Base-by-base conservation (phyloP, 1,140 invertebrate genomes). In the Vollenhovia emeryi region DNA sequence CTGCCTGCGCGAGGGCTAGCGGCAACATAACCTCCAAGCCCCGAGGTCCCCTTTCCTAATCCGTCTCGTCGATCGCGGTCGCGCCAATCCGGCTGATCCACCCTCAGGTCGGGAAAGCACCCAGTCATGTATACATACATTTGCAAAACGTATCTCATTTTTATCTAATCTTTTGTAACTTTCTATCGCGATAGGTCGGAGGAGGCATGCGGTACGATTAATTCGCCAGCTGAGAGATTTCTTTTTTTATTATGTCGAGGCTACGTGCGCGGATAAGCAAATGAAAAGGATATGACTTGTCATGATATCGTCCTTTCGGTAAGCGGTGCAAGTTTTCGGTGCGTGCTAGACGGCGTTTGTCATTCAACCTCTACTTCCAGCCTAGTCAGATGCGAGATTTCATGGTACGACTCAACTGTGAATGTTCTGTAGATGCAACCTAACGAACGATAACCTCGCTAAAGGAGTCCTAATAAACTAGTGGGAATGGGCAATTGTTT, bases 401-500 rank as follows among this genome's bases (percentile, higher is more conserved):
- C 62, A 66, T 79, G 21, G 27, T 76, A 79, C 82, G 50, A 52
- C 74, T 85, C 64, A 82, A 71, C 62, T 64, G n/a, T n/a, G n/a
- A 59, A n/a, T 75, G 69, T 68, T 85, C 69, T 80, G 64, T 87
- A 60, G 85, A 91, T 91, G 82, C 85, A 27, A 87, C 83, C 27
- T 87, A 90, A 43, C 21, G 84, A 24, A 55, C 40, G 76, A 52
- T 84, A 88, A 74, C 52, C n/a, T 52, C 1, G 33, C 40, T 33
- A 52, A 86, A 59, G 64, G 30, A 79, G 88, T 71, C 24, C 52
- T 48, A 64, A 84, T 74, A 89, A 89, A 92, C 73, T 80, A 71
- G 86, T 93, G 92, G 94, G 94, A 93, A 96, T 97, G 96, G 96
- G 96, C 92, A 95, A 95, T 93, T 96, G 96, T 92, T 96, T 96